Conservation (phyloP, 2,113 vertebrate genomes). For the Datnioides undecimradiatus region DNA sequence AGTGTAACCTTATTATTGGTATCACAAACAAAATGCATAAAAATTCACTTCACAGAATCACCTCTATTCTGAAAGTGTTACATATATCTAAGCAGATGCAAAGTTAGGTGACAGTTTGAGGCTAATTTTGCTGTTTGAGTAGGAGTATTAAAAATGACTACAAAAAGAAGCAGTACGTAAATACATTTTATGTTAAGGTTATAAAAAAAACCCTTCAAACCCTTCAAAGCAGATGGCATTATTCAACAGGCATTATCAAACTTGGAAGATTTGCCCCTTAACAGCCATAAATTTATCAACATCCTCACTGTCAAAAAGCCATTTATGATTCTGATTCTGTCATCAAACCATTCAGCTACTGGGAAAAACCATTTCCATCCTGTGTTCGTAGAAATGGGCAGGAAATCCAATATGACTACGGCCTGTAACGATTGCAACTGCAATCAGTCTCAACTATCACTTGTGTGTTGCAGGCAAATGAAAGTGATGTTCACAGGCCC, state of each 20-base stretch:
- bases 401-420: fast-evolving
- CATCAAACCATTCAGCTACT: not conserved
- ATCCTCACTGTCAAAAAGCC: not conserved
- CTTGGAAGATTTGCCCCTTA: not conserved
- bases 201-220: not conserved
- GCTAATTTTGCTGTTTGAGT: too few relatives aligned
- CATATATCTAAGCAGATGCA: too few relatives aligned
- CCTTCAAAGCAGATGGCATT: not conserved
- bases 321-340: not conserved
- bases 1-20: not conserved
- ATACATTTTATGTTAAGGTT: not conserved
- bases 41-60: not conserved
- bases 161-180: not conserved
- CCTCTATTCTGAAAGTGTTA: not conserved
- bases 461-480: not conserved
- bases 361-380: not conserved
- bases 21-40: not conserved
- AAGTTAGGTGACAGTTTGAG: not conserved
- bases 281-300: not conserved
- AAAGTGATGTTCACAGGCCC: not conserved
- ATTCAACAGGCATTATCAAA: not conserved
- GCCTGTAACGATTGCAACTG: not conserved
- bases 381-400: not conserved
- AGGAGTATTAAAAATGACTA: too few relatives aligned
- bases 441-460: not conserved